These are phyloP conservation scores for Phalloptychus januarius DNA, from an alignment of 2,797 vertebrate species.

Conservation along the genomic window DNA sequence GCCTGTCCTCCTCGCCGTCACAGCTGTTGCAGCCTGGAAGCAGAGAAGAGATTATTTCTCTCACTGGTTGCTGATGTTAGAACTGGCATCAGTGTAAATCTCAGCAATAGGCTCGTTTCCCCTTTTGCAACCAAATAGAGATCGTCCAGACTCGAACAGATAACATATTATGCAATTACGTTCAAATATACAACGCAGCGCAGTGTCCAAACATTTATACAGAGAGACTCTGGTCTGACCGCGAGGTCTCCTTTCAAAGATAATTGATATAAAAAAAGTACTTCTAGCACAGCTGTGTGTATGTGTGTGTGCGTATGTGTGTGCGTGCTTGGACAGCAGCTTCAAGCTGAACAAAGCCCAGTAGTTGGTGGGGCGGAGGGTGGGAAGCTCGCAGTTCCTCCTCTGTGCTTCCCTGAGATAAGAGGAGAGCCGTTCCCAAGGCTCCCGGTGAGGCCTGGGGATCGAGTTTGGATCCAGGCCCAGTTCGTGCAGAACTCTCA, in stretches of 20 bases:
- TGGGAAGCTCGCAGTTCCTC: slow-evolving; percentile 72
- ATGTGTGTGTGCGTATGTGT: slow-evolving; percentile 26
- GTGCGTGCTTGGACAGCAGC: slow-evolving; percentile 14
- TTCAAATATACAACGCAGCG: background rate
- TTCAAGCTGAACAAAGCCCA: slow-evolving; percentile 67
- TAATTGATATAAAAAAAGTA: slow-evolving; percentile 29
- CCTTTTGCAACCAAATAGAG: background rate
- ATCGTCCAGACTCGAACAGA: background rate
- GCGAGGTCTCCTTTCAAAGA: slow-evolving; percentile 3
- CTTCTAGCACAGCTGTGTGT: slow-evolving; percentile 10
- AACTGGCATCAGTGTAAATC: background rate
- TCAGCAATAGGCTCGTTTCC: background rate
- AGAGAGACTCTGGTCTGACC: slow-evolving; percentile 21
- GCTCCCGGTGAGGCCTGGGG: slow-evolving; percentile 56
- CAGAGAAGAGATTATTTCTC: background rate
- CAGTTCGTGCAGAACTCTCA: slow-evolving; percentile 39
- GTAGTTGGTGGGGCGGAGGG: slow-evolving; percentile 58
- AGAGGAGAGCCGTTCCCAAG: slow-evolving; percentile 70
- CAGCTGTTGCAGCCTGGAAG: slow-evolving; percentile 70
- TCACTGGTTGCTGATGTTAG: background rate
- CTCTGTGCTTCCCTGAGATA: slow-evolving; percentile 83
- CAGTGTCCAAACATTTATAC: slow-evolving; percentile 44
- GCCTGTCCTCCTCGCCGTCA: slow-evolving; percentile 78
- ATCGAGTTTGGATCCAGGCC: slow-evolving; percentile 67
- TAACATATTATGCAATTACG: slow-evolving; percentile 12